Conservation (phyloP, 1,140 invertebrate species). For the Drosophila hydei region DNA sequence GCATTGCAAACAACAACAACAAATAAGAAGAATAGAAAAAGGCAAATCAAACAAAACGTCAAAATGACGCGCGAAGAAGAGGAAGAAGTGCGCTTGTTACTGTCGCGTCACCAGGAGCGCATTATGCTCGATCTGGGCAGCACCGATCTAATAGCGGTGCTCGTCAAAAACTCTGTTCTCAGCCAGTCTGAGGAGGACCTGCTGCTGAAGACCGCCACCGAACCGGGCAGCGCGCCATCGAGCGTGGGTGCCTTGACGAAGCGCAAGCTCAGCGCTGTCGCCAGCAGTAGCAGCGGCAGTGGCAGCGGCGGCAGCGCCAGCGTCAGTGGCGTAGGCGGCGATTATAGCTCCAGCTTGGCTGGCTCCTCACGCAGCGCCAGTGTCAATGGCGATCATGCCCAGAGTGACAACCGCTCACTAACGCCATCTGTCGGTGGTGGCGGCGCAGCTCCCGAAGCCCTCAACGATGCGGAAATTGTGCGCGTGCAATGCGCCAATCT, state of each 20-base stretch:
- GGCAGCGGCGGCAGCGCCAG: constrained; percentile 63
- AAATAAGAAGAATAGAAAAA: constrained; percentile 16
- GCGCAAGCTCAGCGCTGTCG: constrained; percentile 72
- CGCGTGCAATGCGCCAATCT: constrained; percentile 81
- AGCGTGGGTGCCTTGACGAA: constrained; percentile 62
- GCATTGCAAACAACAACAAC: constrained; percentile 32
- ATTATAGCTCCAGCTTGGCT: constrained; percentile 59
- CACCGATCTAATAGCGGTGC: constrained; percentile 75
- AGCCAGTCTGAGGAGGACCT: constrained; percentile 80
- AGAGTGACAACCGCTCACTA: constrained; percentile 75
- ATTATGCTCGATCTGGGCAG: constrained; percentile 78
- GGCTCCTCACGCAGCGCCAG: constrained; percentile 73
- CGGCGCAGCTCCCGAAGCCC: constrained; percentile 26
- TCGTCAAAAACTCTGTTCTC: constrained; percentile 81
- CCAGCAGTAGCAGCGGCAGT: constrained; percentile 68
- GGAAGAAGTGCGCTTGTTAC: constrained; percentile 80
- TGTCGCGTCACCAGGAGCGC: constrained; percentile 78
- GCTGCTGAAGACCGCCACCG: constrained; percentile 56
- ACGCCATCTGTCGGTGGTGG: constrained; percentile 68
- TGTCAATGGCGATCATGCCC: constrained; percentile 71
- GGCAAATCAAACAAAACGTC: constrained; percentile 38
- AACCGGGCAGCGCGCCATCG: constrained; percentile 70
- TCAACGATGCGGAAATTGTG: constrained; percentile 76
- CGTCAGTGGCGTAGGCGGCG: constrained; percentile 47
- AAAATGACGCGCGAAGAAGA: constrained; percentile 82